Conservation (phyloP, 2,797 vertebrate genomes). For the Carapus acus region DNA sequence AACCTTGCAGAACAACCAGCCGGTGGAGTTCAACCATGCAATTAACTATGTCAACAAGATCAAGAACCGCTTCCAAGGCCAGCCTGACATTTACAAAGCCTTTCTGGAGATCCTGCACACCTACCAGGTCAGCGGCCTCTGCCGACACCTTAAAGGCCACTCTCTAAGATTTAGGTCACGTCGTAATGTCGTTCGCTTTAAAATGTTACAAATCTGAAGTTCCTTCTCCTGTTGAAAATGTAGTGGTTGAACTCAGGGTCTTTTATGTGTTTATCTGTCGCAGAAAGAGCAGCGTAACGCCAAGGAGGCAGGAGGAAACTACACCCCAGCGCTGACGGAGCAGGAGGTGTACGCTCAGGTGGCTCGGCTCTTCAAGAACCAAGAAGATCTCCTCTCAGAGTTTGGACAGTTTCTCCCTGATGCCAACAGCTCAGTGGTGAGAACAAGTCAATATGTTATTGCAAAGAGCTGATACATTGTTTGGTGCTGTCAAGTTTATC, state of each 20-base stretch:
- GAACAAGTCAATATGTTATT: too few relatives aligned
- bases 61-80: constrained; percentile 98
- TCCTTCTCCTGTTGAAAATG: too few relatives aligned
- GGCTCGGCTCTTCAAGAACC: constrained; percentile 96
- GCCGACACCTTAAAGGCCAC: neutral
- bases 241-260: too few relatives aligned
- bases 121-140: constrained; percentile 78
- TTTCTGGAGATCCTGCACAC: constrained; percentile 99
- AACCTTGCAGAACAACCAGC: constrained; percentile 96
- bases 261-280: neutral
- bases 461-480: too few relatives aligned
- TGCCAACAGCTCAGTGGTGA: constrained; percentile 96
- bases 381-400: constrained; percentile 95
- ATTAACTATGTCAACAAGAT: constrained; percentile 99
- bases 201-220: too few relatives aligned
- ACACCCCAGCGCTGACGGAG: constrained; percentile 91
- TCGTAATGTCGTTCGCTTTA: too few relatives aligned
- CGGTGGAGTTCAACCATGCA: constrained; percentile 98
- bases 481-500: too few relatives aligned
- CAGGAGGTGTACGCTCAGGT: constrained; percentile 99
- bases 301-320: constrained; percentile 97
- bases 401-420: constrained; percentile 98
- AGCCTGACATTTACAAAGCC: constrained; percentile 98
- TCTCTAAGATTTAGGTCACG: too few relatives aligned
- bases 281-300: constrained; percentile 98